Percentiles rank a stretch among this genome's conserved stretches.
Evolutionary conservation across 1,140 invertebrate genomes (phyloP).

Genomic region (Dendrolimus punctatus): DNA sequence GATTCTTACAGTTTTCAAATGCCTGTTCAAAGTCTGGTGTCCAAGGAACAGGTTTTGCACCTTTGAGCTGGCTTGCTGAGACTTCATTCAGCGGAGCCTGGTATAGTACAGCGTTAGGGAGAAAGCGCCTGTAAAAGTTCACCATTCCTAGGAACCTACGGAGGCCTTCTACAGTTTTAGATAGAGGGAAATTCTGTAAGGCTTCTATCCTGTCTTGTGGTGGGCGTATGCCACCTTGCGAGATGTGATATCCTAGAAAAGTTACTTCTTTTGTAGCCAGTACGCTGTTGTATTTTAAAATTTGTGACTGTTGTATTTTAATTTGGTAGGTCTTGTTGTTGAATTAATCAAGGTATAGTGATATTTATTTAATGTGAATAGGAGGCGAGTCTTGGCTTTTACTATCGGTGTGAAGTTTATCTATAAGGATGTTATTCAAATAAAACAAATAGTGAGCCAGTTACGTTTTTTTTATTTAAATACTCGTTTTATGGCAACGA

Average conservation of each 20-base stretch:
- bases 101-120: background rate
- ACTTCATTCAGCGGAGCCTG: background rate
- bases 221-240: background rate
- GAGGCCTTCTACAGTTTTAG: background rate
- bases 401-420: too few species aligned
- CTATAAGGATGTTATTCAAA: too few species aligned
- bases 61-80: background rate
- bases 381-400: too few species aligned
- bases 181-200: background rate
- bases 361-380: too few species aligned
- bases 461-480: too few species aligned
- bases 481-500: too few species aligned
- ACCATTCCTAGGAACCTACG: background rate
- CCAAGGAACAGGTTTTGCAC: background rate
- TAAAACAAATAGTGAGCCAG: too few species aligned
- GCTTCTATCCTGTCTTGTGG: background rate
- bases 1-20: background rate
- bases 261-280: background rate
- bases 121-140: slow-evolving; percentile 1
- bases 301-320: too few species aligned
- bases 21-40: background rate
- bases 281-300: too few species aligned
- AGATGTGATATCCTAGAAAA: background rate
- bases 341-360: too few species aligned
- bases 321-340: too few species aligned